phyloP scores from a whole-genome alignment of 2,113 vertebrate species.

The Crotalus helleri region DNA sequence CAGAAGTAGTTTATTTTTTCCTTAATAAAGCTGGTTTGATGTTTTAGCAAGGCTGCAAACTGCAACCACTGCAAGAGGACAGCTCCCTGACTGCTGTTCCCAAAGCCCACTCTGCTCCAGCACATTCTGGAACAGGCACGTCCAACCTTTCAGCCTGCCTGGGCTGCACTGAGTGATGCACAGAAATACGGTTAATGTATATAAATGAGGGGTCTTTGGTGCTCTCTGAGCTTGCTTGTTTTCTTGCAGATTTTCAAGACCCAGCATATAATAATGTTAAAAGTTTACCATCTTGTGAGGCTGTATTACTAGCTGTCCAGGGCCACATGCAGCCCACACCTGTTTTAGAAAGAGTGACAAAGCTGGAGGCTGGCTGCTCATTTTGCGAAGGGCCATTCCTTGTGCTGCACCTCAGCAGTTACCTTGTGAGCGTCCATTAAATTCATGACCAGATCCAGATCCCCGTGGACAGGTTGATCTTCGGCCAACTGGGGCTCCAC shows the following conservation, averaged over 20 bases:
- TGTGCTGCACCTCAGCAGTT: background rate
- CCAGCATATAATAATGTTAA: background rate
- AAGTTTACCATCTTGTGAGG: background rate
- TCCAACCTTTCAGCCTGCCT: background rate
- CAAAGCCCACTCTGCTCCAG: background rate
- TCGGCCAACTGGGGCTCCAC: conserved; percentile 94
- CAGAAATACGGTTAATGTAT: background rate
- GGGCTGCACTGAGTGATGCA: background rate
- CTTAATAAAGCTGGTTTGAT: background rate
- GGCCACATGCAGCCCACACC: background rate
- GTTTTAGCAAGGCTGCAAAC: background rate
- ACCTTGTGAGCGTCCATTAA: conserved; percentile 98
- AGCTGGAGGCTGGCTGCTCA: background rate
- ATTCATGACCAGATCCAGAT: conserved; percentile 96
- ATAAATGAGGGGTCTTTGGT: background rate
- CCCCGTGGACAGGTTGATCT: conserved; percentile 93
- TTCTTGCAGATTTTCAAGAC: background rate
- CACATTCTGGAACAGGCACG: background rate
- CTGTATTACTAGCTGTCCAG: background rate
- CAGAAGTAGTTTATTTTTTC: background rate
- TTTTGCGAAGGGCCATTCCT: background rate
- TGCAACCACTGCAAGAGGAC: background rate
- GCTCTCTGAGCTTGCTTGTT: background rate
- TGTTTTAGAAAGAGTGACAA: background rate
- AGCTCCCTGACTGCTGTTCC: background rate